Evolutionary conservation across 2,113 vertebrate genomes (phyloP).

Genomic region (Rhodinocichla rosea): DNA sequence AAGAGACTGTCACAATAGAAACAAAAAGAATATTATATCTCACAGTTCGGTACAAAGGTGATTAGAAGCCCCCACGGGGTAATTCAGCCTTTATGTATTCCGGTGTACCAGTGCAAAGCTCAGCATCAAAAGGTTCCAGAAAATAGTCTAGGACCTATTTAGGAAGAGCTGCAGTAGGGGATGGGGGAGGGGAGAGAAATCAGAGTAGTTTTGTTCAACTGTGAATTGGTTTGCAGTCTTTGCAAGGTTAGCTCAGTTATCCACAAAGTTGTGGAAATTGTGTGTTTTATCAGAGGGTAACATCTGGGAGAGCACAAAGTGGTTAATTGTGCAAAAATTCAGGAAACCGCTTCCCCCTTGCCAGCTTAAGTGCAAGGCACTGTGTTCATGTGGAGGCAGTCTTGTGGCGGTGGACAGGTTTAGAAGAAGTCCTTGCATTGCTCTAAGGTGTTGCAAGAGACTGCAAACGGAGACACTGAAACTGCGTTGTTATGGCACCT

Average conservation of each 20-base stretch:
- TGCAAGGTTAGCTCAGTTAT: background rate
- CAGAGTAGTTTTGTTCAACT: conserved; percentile 17
- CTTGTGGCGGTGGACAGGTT: background rate
- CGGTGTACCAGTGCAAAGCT: conserved; percentile 44
- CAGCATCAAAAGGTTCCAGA: conserved; percentile 61
- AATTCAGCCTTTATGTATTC: conserved; percentile 46
- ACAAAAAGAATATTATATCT: conserved; percentile 79
- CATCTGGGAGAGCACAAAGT: background rate
- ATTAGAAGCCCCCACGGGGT: conserved; percentile 69
- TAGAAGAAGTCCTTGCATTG: background rate
- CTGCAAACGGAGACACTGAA: conserved; percentile 50
- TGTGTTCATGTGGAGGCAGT: background rate
- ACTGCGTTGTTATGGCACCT: conserved; percentile 14
- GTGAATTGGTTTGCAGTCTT: conserved; percentile 55
- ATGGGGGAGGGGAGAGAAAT: background rate
- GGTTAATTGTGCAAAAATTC: background rate
- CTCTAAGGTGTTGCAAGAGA: background rate
- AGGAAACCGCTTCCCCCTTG: background rate
- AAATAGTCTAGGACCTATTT: conserved; percentile 14
- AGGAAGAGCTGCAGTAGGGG: conserved; percentile 39
- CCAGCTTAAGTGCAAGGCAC: background rate
- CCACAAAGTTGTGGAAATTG: background rate
- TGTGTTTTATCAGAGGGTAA: background rate
- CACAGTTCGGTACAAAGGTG: conserved; percentile 89
- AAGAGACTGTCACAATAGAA: conserved; percentile 73